Evolutionary conservation across 1,140 invertebrate species (phyloP).

Genomic region (Brachionus rotundiformis): DNA sequence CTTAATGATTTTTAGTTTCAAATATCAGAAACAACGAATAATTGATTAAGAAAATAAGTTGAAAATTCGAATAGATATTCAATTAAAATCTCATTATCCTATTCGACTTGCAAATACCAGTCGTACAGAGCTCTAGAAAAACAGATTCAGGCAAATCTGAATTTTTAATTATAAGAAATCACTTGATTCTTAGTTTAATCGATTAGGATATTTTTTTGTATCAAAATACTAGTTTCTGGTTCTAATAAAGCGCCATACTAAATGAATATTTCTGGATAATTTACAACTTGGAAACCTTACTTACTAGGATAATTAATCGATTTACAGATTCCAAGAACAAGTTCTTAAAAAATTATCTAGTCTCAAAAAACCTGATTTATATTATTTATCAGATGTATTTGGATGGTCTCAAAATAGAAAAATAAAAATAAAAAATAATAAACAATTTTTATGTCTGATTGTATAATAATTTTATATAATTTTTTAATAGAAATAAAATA

Average conservation of each 20-base stretch:
- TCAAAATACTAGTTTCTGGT: slow-evolving; percentile 16
- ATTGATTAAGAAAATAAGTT: neutral
- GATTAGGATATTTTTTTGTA: neutral
- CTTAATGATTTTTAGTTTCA: neutral
- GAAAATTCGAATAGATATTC: slow-evolving; percentile 9
- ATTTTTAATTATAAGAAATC: slow-evolving; percentile 28
- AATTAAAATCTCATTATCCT: slow-evolving; percentile 43
- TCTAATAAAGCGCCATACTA: neutral
- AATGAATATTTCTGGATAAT: slow-evolving; percentile 18
- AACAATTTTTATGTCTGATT: no score
- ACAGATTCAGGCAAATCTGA: neutral
- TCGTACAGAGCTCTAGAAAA: neutral
- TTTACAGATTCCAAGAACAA: slow-evolving; percentile 16
- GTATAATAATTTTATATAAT: no score
- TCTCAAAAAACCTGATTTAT: neutral
- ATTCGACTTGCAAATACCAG: slow-evolving; percentile 14
- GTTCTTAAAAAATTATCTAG: neutral
- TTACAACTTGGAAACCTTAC: neutral
- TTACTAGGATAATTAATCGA: slow-evolving; percentile 8
- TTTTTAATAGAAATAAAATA: no score
- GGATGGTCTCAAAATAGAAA: no score
- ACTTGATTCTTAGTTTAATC: neutral
- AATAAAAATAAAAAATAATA: no score
- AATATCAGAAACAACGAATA: neutral
- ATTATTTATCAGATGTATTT: neutral